Percentiles rank a stretch among this genome's conserved stretches.
Conservation (phyloP, 2,113 vertebrate genomes). For the Eretmochelys imbricata region DNA sequence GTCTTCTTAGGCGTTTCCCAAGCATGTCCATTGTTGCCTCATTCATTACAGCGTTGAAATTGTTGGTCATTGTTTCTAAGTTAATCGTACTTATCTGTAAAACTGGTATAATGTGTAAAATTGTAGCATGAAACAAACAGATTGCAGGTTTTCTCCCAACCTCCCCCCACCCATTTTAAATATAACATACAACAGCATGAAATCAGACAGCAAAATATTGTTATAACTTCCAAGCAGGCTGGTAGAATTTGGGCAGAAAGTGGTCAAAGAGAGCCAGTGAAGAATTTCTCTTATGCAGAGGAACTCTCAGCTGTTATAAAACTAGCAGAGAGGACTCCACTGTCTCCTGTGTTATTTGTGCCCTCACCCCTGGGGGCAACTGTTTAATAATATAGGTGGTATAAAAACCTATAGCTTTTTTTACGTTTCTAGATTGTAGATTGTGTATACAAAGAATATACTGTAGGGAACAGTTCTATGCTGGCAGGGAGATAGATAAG, state of each 20-base stretch:
- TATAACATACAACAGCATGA: neutral
- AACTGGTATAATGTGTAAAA: neutral
- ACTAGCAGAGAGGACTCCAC: no score
- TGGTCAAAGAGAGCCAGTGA: neutral
- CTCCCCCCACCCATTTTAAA: neutral
- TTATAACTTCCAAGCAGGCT: neutral
- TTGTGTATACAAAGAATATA: neutral
- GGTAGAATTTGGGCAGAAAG: neutral
- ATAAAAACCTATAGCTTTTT: no score
- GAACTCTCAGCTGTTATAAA: no score
- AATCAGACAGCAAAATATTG: neutral
- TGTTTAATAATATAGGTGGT: no score
- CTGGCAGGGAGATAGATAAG: neutral
- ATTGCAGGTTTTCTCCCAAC: neutral
- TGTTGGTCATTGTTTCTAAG: no score
- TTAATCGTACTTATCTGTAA: neutral
- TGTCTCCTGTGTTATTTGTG: no score
- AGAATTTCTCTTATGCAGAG: no score
- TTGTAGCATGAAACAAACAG: neutral
- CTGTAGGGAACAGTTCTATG: neutral
- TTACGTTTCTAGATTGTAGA: no score
- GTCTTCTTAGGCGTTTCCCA: no score
- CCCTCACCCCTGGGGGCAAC: no score
- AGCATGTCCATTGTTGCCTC: no score
- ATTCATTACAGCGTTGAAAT: no score